Evolutionary conservation across 2,797 vertebrate species (phyloP), one percentile per base, ranked within the genome.

Genomic region (Knipowitschia caucasica): DNA sequence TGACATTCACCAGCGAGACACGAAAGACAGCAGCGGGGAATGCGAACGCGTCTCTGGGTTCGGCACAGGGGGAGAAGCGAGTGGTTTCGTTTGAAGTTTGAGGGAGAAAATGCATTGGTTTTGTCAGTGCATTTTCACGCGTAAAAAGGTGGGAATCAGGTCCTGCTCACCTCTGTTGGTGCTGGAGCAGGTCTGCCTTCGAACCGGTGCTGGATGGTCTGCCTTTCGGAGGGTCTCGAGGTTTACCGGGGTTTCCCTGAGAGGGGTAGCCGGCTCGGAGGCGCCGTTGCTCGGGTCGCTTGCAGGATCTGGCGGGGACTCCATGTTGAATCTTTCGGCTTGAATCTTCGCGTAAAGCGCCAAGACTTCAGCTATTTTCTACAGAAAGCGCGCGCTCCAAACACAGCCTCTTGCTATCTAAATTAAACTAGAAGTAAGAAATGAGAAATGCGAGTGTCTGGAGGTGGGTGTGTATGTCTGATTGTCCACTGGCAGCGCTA

Each of bases 231-330:
- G 90, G 62, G 91, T 90, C 89, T 96, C 94, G 90, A 91, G 93
- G 91, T 91, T 91, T 89, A 90, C 91, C 92, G 93, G 90, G 91
- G 91, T 91, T 88, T 94, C 93, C 90, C 92, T 92, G 90, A 92
- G 86, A 86, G 93, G 91, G 87, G 91, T 92, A 89, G 91, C 93
- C 91, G 93, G 89, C 89, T 95, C 93, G 83, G 93, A 91, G 87
- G 91, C 92, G 91, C 92, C 92, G 93, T 93, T 94, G 86, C 92
- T 92, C 92, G 94, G 92, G 89, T 95, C 93, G 89, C 91, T 92
- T 82, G 93, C 92, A 90, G 93, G 93, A 91, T 95, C 94, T 90
- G 94, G 93, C 89, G 94, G 93, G 88, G 94, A 93, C 92, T 96
- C 94, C 94, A 96, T 97, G 92, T 93, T 92, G 92, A 90, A 83